Conservation (phyloP, 2,797 vertebrate genomes). For the Oreochromis grahami region DNA sequence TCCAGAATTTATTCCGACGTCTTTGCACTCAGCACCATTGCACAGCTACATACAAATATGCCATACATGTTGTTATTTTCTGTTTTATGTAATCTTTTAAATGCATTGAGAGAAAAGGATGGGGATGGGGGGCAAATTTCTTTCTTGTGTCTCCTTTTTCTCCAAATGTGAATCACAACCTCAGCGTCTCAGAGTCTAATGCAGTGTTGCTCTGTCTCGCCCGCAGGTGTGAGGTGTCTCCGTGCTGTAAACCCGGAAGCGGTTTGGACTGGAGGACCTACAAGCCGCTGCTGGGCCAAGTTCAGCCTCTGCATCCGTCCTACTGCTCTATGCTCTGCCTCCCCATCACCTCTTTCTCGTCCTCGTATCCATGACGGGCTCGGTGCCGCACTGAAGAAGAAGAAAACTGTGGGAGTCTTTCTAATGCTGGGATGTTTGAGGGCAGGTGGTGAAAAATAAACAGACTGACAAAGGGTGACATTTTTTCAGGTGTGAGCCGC, state of each 20-base stretch:
- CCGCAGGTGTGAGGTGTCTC: conserved; percentile 88
- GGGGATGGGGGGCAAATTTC: neutral
- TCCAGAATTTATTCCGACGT: neutral
- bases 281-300: conserved; percentile 51
- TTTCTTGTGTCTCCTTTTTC: neutral
- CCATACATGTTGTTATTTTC: neutral
- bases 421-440: neutral
- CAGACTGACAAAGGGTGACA: neutral
- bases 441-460: neutral
- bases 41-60: neutral
- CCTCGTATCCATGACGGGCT: conserved; percentile 73
- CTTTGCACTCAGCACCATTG: neutral
- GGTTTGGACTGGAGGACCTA: conserved; percentile 66
- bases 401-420: no score
- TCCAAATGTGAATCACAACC: neutral
- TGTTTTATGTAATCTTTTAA: neutral
- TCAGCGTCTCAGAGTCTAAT: neutral
- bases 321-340: conserved; percentile 92
- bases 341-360: conserved; percentile 89
- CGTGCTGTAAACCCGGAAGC: conserved; percentile 87
- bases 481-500: neutral
- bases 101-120: neutral
- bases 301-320: conserved; percentile 70
- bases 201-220: neutral
- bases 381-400: neutral